Percentiles rank a stretch among this genome's conserved stretches.
phyloP scores from a whole-genome alignment of 2,888 invertebrate species.

The Ophioninae sp. region DNA sequence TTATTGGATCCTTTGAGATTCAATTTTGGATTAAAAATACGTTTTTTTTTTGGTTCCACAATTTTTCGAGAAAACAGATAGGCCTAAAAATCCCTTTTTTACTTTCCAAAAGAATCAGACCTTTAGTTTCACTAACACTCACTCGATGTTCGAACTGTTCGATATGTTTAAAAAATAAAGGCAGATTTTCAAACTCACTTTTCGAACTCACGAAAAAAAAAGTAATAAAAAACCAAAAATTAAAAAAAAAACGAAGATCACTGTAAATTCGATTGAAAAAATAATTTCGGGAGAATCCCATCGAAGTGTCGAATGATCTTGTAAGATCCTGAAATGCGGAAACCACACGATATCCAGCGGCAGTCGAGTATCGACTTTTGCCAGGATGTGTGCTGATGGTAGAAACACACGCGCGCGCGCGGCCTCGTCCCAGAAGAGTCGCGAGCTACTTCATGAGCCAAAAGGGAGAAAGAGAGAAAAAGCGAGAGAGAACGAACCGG shows the following conservation, averaged over 20 bases:
- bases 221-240: no score
- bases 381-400: conserved; percentile 39
- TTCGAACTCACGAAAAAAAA: no score
- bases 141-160: no score
- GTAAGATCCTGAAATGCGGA: conserved; percentile 27
- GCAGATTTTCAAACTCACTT: no score
- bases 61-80: no score
- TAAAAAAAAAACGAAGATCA: not conserved
- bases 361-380: conserved; percentile 47
- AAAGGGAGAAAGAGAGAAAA: conserved; percentile 3
- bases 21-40: no score
- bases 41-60: no score
- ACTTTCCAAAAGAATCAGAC: no score
- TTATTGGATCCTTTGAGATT: no score
- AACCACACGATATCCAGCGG: conserved; percentile 27
- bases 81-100: no score
- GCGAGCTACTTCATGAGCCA: conserved; percentile 22
- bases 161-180: no score
- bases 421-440: conserved; percentile 50
- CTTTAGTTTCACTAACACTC: no score
- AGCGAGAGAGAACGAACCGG: conserved; percentile 34
- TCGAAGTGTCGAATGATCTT: conserved; percentile 18
- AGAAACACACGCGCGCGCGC: conserved; percentile 37
- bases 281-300: not conserved
- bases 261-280: not conserved